Evolutionary conservation across 64 coral and sea anemone species (phyloP), one percentile per base, ranked within the genome.

Genomic region (Montipora cactus): DNA sequence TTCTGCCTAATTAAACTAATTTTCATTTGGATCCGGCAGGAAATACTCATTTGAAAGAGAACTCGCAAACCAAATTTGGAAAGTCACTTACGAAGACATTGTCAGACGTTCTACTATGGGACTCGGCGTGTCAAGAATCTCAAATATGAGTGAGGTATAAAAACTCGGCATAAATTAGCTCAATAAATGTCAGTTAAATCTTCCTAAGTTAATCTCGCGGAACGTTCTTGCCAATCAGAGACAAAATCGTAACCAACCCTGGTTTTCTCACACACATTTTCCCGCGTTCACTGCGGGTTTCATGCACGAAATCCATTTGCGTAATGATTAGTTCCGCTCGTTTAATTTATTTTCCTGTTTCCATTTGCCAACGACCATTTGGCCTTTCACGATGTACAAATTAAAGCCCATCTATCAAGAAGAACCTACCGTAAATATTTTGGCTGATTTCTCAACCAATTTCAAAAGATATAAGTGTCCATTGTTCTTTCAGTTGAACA

Each of bases 11-110:
- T 57, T 6, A 8, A 16, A 47, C 18, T 14, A 3, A 4, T 61
- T 91, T 80, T 46, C 12, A 77, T 75, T 61, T 79, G 3, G 44
- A 16, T 25, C 25, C 68, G 37, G 14, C 64, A 91, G 89, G 52
- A 81, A 71, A 59, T 71, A 59, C 68, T 67, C 79, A 7, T 91
- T 91, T 74, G 89, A 91, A 67, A 91, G 57, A 82, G 79, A 91
- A n/a, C 79, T 91, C 12, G 71, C 66, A 18, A 83, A 50, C 23
- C 89, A 74, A 8, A 91, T 81, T 44, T 91, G 89, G 89, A 91
- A 75, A 70, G 89, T 91, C 13, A 82, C 73, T 21, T 91, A 91
- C 8, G 15, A 55, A 12, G 89, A 91, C 10, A 91, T 91, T 59
- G 71, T 75, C 4, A 74, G 71, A 47, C 50, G 82, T 70, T 50